Evolutionary conservation across 2,797 vertebrate species (phyloP).

Genomic region (Tauraco hartlaubi): DNA sequence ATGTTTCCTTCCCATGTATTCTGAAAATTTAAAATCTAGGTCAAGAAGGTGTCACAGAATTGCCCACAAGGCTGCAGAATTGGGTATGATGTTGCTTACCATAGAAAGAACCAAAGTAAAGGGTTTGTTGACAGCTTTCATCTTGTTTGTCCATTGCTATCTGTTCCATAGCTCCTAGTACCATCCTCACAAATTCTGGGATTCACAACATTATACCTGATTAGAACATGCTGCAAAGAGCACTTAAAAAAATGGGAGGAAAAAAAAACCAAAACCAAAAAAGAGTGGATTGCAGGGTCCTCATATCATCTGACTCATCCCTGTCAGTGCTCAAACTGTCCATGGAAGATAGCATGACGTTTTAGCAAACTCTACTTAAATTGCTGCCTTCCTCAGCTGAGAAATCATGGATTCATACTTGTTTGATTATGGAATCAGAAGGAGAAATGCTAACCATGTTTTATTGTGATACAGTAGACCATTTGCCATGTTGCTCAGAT

Average conservation of each 20-base stretch:
- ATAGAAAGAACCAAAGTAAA: not conserved
- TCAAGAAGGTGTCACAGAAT: not conserved
- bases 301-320: not conserved
- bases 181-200: not conserved
- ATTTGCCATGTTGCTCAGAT: not conserved
- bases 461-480: not conserved
- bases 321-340: not conserved
- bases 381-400: not conserved
- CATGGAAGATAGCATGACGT: not conserved
- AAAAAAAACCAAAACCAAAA: not conserved
- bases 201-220: not conserved
- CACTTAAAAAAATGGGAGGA: not conserved
- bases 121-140: not conserved
- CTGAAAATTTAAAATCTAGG: not conserved
- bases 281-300: not conserved
- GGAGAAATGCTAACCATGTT: not conserved
- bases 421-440: not conserved
- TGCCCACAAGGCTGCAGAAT: not conserved
- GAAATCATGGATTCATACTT: not conserved
- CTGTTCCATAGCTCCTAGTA: not conserved
- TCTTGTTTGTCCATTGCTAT: not conserved
- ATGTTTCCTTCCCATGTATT: not conserved
- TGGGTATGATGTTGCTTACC: rapidly evolving
- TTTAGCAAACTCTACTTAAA: not conserved
- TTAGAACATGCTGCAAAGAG: not conserved